These are phyloP conservation scores for Platycnemis pennipes DNA, from an alignment of 2,888 invertebrate genomes.

Conservation along the genomic window DNA sequence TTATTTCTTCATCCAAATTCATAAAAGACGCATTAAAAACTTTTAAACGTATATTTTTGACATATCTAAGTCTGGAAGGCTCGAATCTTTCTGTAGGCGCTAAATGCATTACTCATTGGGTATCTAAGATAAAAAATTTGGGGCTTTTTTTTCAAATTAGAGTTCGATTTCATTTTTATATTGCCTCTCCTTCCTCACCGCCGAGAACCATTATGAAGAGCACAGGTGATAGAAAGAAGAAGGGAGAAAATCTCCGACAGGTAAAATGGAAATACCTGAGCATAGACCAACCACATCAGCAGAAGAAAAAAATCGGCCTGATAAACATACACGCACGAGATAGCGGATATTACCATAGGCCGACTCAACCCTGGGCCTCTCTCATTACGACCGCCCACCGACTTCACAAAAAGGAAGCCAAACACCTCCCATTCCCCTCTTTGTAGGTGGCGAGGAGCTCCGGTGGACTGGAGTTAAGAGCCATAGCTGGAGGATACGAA, in stretches of 20 bases:
- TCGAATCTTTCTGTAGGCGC: too few relatives aligned
- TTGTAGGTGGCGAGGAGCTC: not conserved
- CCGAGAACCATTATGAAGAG: not conserved
- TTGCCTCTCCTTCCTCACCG: not conserved
- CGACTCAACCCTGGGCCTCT: not conserved
- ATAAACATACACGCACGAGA: not conserved
- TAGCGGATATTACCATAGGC: not conserved
- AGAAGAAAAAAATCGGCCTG: not conserved
- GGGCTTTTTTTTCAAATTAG: not conserved
- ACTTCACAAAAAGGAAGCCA: not conserved
- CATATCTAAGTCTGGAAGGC: too few relatives aligned
- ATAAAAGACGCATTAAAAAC: too few relatives aligned
- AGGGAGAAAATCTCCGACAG: not conserved
- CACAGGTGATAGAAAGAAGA: not conserved
- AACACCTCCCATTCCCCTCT: not conserved
- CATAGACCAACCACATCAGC: not conserved
- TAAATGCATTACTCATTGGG: not conserved
- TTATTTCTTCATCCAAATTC: too few relatives aligned
- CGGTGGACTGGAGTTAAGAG: not conserved
- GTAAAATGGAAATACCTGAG: not conserved
- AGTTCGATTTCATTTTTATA: not conserved
- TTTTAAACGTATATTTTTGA: too few relatives aligned
- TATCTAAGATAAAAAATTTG: not conserved
- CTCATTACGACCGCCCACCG: not conserved
- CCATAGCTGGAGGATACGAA: not conserved